A percentile compares a stretch with the other conserved stretches of the same genome.
Conservation (phyloP, 2,888 invertebrate species). For the Acanthacorydalis orientalis region DNA sequence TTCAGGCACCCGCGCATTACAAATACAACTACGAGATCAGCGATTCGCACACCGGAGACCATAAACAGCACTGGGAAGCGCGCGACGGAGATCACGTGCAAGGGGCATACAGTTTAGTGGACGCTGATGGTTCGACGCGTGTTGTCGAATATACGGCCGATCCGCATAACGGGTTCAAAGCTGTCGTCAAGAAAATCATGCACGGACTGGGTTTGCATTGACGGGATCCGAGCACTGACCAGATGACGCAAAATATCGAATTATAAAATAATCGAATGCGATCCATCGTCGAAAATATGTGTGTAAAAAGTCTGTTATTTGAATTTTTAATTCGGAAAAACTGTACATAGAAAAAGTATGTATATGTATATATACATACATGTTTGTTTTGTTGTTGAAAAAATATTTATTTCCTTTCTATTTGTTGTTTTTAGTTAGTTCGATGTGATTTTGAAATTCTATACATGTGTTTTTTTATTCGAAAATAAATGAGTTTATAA, state of each 20-base stretch:
- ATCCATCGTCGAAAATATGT: not conserved
- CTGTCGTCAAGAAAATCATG: conserved; percentile 10
- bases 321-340: not conserved
- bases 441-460: no score
- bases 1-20: conserved; percentile 7
- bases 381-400: no score
- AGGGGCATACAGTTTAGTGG: conserved; percentile 24
- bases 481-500: no score
- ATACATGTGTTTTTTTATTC: no score
- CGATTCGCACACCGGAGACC: conserved; percentile 11
- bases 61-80: conserved; percentile 11
- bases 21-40: conserved; percentile 10
- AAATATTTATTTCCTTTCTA: no score
- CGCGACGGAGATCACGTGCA: conserved; percentile 20
- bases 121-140: conserved; percentile 23
- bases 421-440: no score
- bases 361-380: no score
- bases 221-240: no score
- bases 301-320: not conserved
- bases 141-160: conserved; percentile 24
- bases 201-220: not conserved
- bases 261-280: not conserved
- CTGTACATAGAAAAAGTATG: not conserved
- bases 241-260: not conserved
- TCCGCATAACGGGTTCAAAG: conserved; percentile 20